Conservation (phyloP, 2,888 invertebrate species). For the Caenorhabditis auriculariae region DNA sequence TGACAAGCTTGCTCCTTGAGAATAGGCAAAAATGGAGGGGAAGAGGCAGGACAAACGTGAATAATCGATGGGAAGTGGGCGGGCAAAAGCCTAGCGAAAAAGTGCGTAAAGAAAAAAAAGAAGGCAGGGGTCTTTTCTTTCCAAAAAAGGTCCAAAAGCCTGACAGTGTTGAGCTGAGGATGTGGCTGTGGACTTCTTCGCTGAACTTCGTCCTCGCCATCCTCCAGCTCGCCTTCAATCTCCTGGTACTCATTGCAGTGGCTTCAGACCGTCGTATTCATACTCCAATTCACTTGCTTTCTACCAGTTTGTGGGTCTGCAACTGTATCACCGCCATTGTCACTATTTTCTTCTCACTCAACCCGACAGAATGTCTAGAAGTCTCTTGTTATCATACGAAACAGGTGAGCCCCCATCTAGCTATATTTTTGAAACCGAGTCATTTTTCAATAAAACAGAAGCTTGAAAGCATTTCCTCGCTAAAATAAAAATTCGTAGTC, state of each 20-base stretch:
- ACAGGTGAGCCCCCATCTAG: slow-evolving; percentile 14
- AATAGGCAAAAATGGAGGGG: no score
- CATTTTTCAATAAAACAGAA: no score
- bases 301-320: slow-evolving; percentile 42
- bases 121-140: not conserved
- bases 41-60: no score
- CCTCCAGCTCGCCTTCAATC: slow-evolving; percentile 40
- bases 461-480: no score
- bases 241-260: slow-evolving; percentile 34
- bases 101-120: no score
- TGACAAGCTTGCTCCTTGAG: no score
- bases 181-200: slow-evolving; percentile 40
- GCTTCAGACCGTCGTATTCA: slow-evolving; percentile 36
- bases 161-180: slow-evolving; percentile 1
- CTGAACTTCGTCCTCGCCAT: slow-evolving; percentile 44
- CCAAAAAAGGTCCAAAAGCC: no score
- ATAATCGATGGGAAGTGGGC: no score
- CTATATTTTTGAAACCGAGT: no score
- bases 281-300: slow-evolving; percentile 33
- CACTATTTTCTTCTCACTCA: slow-evolving; percentile 42
- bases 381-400: slow-evolving; percentile 20
- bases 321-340: slow-evolving; percentile 43
- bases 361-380: slow-evolving; percentile 26
- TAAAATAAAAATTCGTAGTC: no score
- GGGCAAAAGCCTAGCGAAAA: no score